Evolutionary conservation across 2,797 vertebrate species (phyloP), one percentile per base, ranked within the genome.

Genomic region (Lagorchestes hirsutus): DNA sequence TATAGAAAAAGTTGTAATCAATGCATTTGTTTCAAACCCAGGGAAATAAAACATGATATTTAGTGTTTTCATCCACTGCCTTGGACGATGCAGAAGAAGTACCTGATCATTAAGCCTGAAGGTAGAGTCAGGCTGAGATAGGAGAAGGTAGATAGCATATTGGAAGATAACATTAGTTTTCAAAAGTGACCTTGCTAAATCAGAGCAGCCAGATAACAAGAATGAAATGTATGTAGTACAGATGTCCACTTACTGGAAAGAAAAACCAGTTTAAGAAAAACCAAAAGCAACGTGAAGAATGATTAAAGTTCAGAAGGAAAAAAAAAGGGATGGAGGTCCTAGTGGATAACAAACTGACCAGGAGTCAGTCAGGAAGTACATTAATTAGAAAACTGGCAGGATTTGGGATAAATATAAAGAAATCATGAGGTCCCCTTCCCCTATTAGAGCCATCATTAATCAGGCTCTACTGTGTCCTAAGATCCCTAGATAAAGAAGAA

Each of bases 1-100:
- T 55, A 54, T 12, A 50, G 27, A 91, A 62, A 14, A 91, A 93
- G 87, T 92, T 34, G 28, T 29, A 91, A 82, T 96, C 54, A 12
- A 62, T 57, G 91, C 90, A 94, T n/a, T 34, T 57, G 6, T 55
- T 40, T 94, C 55, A 95, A 87, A 67, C 31, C 8, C 6, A 95
- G n/a, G 91, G 54, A 95, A 96, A 55, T 12, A 96, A 87, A 87
- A 50, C 74, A 40, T 94, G 56, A 46, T 94, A 87, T 90, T 95
- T 95, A 92, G 82, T 91, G 96, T 95, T 91, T 55, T 93, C 5
- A 50, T 16, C 67, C 1, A 11, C 10, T 54, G 46, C 57, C 46
- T 40, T 90, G 57, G 54, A n/a, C 67, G 93, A 91, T 93, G 34
- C 92, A 93, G 94, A 90, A 91, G 34, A 93, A 93, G n/a, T 16